phyloP scores from a whole-genome alignment of 2,113 vertebrate species.

The cattle (Bos taurus) region ARS-UCD2.0 NC_037334.1:53167501-53168000 shows the following conservation, averaged over 20 bases:
- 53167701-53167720: not conserved
- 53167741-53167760: not conserved
- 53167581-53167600: not conserved
- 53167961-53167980: not conserved
- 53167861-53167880: not conserved
- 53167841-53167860: not conserved
- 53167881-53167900: not conserved
- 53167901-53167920: not conserved
- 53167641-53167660: not conserved
- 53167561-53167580: not conserved
- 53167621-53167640: not conserved
- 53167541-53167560: not conserved
- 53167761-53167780: not conserved
- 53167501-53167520: not conserved
- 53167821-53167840: not conserved
- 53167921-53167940: not conserved
- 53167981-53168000: not conserved
- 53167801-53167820: not conserved
- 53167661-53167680: not conserved
- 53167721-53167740: not conserved
- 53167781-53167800: not conserved
- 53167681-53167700: not conserved
- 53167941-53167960: not conserved
- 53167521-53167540: not conserved
- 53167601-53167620: not conserved